Evolutionary conservation across 2,888 invertebrate genomes (phyloP).

Genomic region (Pardosa pseudoannulata): DNA sequence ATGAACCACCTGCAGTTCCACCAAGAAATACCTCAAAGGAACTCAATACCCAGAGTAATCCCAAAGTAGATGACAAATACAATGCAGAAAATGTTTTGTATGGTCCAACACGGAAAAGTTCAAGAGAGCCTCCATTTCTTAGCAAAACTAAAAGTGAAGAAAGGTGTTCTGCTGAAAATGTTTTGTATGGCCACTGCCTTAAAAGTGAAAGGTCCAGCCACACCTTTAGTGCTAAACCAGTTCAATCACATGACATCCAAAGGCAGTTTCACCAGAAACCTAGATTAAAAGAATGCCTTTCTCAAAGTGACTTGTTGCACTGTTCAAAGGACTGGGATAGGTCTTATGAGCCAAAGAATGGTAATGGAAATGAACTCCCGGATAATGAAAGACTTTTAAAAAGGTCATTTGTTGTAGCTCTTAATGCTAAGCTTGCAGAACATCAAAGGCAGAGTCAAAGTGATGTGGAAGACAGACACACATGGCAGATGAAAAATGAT

Average conservation of each 20-base stretch:
- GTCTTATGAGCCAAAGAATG: slow-evolving; percentile 39
- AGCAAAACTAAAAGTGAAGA: slow-evolving; percentile 13
- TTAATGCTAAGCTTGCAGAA: slow-evolving; percentile 83
- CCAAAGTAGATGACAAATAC: slow-evolving; percentile 1
- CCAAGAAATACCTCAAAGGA: slow-evolving; percentile 49
- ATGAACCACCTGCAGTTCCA: slow-evolving; percentile 42
- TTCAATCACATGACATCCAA: slow-evolving; percentile 35
- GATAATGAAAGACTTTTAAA: slow-evolving; percentile 54
- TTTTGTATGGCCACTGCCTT: slow-evolving; percentile 30
- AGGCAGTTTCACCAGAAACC: slow-evolving; percentile 51
- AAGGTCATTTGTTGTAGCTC: slow-evolving; percentile 70
- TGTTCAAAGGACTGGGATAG: slow-evolving; percentile 48
- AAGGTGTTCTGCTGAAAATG: slow-evolving; percentile 18
- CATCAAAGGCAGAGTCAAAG: slow-evolving; percentile 62
- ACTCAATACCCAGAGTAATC: slow-evolving; percentile 4
- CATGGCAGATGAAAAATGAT: slow-evolving; percentile 49
- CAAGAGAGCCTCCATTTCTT: neutral
- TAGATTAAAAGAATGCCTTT: slow-evolving; percentile 45
- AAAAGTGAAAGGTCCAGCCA: slow-evolving; percentile 48
- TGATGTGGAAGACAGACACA: slow-evolving; percentile 37
- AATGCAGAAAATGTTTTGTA: neutral
- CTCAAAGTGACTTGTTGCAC: slow-evolving; percentile 41
- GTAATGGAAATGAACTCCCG: slow-evolving; percentile 30
- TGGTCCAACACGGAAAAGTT: neutral
- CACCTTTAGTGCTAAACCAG: slow-evolving; percentile 53